phyloP scores from a whole-genome alignment of 1,140 invertebrate genomes.

The Papilio helenus region DNA sequence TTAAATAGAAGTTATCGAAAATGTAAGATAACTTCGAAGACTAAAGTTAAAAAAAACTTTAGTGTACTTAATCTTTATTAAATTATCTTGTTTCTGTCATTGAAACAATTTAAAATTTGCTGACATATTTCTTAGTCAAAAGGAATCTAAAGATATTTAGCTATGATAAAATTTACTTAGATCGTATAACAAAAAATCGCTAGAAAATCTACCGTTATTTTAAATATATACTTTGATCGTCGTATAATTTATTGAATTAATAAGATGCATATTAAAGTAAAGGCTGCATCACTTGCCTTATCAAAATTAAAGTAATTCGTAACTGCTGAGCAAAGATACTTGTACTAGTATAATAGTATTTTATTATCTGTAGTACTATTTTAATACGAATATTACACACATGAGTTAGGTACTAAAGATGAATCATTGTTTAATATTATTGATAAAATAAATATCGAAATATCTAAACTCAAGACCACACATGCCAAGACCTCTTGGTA shows the following conservation, averaged over 20 bases:
- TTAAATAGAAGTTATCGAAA: background rate
- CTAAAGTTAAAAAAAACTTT: background rate
- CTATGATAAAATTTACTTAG: conserved; percentile 43
- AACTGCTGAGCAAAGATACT: background rate
- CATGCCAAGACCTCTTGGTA: background rate
- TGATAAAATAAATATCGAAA: background rate
- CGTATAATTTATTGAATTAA: conserved; percentile 24
- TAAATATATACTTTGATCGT: conserved; percentile 4
- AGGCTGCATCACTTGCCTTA: background rate
- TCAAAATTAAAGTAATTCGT: background rate
- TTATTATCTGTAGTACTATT: no score
- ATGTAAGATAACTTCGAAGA: background rate
- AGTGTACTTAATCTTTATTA: background rate
- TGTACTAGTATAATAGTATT: background rate
- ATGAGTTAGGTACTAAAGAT: no score
- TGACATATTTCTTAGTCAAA: no score
- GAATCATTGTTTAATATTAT: no score
- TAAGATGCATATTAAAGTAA: background rate
- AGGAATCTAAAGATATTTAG: background rate
- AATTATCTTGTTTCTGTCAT: no score
- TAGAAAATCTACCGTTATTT: conserved; percentile 28
- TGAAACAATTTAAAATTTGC: no score
- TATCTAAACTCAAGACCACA: background rate
- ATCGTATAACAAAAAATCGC: conserved; percentile 29
- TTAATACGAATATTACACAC: no score